These are phyloP conservation scores for Ceratina calcarata DNA, from an alignment of 1,140 invertebrate species.

Conservation along the genomic window DNA sequence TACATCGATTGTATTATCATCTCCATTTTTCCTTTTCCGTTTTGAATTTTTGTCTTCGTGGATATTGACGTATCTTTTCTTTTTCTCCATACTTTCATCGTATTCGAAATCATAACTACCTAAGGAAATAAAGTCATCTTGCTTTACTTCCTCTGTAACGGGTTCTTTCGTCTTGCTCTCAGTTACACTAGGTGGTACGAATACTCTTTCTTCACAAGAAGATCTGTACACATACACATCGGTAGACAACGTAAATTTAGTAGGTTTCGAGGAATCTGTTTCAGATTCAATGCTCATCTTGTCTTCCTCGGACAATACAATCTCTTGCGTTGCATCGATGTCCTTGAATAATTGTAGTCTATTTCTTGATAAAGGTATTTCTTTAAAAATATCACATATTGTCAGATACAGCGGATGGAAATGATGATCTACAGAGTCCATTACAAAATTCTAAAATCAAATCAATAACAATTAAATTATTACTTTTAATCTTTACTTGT, in stretches of 20 bases:
- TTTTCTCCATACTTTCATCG: constrained; percentile 16
- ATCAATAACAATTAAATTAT: constrained; percentile 1
- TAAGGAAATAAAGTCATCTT: constrained; percentile 2
- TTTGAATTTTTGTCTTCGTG: background rate
- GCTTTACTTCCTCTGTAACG: background rate
- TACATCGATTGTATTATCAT: constrained; percentile 28
- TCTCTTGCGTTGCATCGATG: constrained; percentile 3
- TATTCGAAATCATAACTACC: background rate
- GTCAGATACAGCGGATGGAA: constrained; percentile 60
- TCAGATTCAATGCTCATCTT: constrained; percentile 17
- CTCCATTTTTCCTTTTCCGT: constrained; percentile 27
- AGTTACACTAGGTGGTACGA: constrained; percentile 58
- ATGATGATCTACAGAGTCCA: constrained; percentile 47
- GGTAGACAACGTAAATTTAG: constrained; percentile 46
- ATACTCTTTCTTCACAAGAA: constrained; percentile 64
- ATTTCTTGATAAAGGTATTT: constrained; percentile 39
- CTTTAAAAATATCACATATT: constrained; percentile 54
- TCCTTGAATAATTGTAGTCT: constrained; percentile 34
- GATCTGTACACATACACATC: constrained; percentile 69
- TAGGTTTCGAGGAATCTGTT: constrained; percentile 16
- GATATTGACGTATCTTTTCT: constrained; percentile 9
- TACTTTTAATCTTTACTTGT: no score
- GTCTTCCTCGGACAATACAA: background rate
- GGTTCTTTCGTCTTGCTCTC: constrained; percentile 36
- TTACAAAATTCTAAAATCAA: constrained; percentile 53